Base-by-base conservation (phyloP, 2,797 vertebrate genomes). In the Basileuterus tristriatus region DNA sequence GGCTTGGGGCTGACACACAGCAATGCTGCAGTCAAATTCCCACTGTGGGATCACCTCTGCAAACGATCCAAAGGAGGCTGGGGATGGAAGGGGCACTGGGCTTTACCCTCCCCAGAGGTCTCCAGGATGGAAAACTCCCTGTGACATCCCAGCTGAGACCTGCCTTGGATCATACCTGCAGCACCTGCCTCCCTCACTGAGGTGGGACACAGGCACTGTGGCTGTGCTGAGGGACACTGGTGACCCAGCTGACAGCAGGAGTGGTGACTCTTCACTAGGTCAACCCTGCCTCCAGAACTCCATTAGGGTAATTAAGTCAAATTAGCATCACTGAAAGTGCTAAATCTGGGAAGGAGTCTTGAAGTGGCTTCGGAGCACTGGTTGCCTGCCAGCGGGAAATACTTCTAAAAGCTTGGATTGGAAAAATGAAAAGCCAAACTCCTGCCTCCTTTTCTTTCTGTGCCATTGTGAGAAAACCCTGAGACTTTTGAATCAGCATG, bases 151-250 rank as follows among this genome's bases (percentile, higher is more conserved):
- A 14, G 3, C 0, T 22, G 16, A 55, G 34, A n/a, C 53, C 39
- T 62, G 46, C 59, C 34, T 47, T 24, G 56, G 50, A 17, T 34
- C 27, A 3, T 2, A 13, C 2, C 70, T 65, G 50, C 12, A 87
- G 59, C 53, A 18, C 10, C 78, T 70, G 41, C 6, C 11, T 14
- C 9, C 7, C 47, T 50, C 32, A 1, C 2, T 18, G 56, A 6
- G 30, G 18, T 1, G 3, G 86, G 68, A 36, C 41, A 36, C 18
- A 10, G 16, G 21, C 16, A 6, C 68, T 1, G 0, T 1, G 47
- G 67, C 65, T 62, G 77, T 30, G 11, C 1, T 0, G 27, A 83
- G 83, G 44, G 43, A 19, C 44, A 7, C 15, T 0, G 29, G 49
- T 26, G 63, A 65, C 50, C 56, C 13, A 16, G 36, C 20, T 17